Evolutionary conservation across 2,888 invertebrate species (phyloP), one percentile per base, ranked within the genome.

Genomic region (Pedicia rivosa): DNA sequence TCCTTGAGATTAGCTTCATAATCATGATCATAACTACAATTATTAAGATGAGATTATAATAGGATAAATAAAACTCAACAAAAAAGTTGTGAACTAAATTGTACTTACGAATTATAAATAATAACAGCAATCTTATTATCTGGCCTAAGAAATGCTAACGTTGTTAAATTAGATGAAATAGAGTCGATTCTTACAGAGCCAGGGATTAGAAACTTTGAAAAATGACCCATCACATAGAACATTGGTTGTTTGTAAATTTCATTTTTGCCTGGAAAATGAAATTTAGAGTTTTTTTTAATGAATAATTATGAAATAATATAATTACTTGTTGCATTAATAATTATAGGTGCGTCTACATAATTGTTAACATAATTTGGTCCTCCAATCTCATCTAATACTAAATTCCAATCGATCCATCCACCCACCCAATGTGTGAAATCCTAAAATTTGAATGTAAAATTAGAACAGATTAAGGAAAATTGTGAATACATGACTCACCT

Each of bases 391-490:
- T 84, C 66, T 15, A 92, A 56, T 13, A 75, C 78, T 36, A 91
- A 60, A 56, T 92, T 94, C 90, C 90, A 92, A 55, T 92, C 90
- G 0, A 83, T 67, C 88, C 90, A 92, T 2, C 83, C 88, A 14
- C 69, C 67, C 0, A 78, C 74, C 62, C 73, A 78, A 55, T 82
- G 70, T 47, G 77, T 72, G 14, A 87, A 51, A 56, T 82, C 78
- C 70, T 70, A 57, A 19, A 83, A 65, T 36, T 83, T 82, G 42
- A 77, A 56, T 13, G 51, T 50, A 55, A n/a, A n/a, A n/a, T n/a
- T n/a, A n/a, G n/a, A n/a, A n/a, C n/a, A n/a, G n/a, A n/a, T n/a
- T n/a, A n/a, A n/a, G n/a, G n/a, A n/a, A n/a, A n/a, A n/a, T n/a
- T n/a, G n/a, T n/a, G n/a, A n/a, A n/a, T n/a, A n/a, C n/a, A n/a